Conservation (phyloP, 2,888 invertebrate genomes). For the Apocheima hispidaria region DNA sequence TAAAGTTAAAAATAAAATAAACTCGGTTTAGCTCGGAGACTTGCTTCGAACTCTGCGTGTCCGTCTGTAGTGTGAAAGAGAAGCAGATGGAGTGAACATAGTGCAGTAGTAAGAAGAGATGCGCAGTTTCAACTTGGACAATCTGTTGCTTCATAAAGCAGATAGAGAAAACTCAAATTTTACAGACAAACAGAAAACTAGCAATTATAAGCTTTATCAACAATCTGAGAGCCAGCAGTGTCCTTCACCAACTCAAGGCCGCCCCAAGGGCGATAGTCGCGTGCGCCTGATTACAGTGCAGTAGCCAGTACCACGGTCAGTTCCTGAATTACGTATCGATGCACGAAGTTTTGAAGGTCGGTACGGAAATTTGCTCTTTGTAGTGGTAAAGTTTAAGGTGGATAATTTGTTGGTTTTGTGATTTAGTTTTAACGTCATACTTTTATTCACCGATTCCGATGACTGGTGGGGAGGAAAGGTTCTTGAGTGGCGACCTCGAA, state of each 20-base stretch:
- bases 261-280: conserved; percentile 56
- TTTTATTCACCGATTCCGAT: neutral
- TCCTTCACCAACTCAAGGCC: conserved; percentile 37
- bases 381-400: neutral
- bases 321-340: conserved; percentile 42
- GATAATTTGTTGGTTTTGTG: neutral
- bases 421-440: neutral
- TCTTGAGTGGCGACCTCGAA: no score
- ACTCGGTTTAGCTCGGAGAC: no score
- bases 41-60: no score
- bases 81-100: no score
- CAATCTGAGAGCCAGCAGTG: neutral
- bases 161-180: neutral
- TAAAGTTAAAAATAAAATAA: no score
- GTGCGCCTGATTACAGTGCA: conserved; percentile 53
- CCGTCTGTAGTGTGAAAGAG: no score
- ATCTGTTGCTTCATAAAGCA: no score
- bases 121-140: no score
- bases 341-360: conserved; percentile 28
- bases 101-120: no score
- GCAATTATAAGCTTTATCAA: conserved; percentile 1
- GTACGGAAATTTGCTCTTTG: neutral
- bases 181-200: neutral
- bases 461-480: no score
- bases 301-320: conserved; percentile 46